phyloP scores from a whole-genome alignment of 2,113 vertebrate genomes.

The Corythoichthys intestinalis region DNA sequence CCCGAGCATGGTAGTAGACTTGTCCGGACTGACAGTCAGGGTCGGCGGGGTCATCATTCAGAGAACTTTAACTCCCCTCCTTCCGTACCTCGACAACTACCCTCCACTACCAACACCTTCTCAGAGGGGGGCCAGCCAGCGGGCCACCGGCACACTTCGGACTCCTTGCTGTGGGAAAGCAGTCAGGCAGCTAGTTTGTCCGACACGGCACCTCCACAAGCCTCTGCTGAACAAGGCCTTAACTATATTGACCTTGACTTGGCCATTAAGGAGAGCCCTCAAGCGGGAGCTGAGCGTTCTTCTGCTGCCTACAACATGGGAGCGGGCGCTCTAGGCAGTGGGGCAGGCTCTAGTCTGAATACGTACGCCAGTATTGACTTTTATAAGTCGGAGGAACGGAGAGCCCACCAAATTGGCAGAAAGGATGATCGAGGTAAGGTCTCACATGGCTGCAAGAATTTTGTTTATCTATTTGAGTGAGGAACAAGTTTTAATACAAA shows the following conservation, averaged over 20 bases:
- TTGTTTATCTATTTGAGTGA: neutral
- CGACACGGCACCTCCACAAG: slow-evolving; percentile 57
- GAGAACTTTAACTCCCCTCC: slow-evolving; percentile 65
- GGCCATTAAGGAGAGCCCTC: slow-evolving; percentile 66
- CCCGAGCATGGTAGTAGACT: slow-evolving; percentile 59
- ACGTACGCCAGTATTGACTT: slow-evolving; percentile 81
- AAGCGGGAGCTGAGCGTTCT: slow-evolving; percentile 61
- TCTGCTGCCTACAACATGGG: slow-evolving; percentile 56
- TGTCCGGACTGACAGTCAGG: slow-evolving; percentile 49
- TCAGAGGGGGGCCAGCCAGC: slow-evolving; percentile 58
- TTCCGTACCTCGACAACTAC: slow-evolving; percentile 44
- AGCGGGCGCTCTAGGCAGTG: slow-evolving; percentile 51
- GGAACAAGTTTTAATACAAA: neutral
- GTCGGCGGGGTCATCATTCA: slow-evolving; percentile 58
- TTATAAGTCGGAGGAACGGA: slow-evolving; percentile 73
- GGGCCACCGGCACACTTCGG: slow-evolving; percentile 58
- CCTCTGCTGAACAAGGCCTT: slow-evolving; percentile 72
- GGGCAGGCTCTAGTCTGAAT: slow-evolving; percentile 53
- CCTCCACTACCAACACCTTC: slow-evolving; percentile 62
- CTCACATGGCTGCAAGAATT: neutral
- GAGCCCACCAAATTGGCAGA: slow-evolving; percentile 60
- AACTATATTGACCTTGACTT: slow-evolving; percentile 84
- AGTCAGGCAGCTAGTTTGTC: slow-evolving; percentile 45
- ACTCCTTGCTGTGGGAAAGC: slow-evolving; percentile 64
- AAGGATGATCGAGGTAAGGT: slow-evolving; percentile 72